These are phyloP conservation scores for Perca schrenkii DNA, from an alignment of 2,113 vertebrate genomes.

Conservation along the genomic window DNA sequence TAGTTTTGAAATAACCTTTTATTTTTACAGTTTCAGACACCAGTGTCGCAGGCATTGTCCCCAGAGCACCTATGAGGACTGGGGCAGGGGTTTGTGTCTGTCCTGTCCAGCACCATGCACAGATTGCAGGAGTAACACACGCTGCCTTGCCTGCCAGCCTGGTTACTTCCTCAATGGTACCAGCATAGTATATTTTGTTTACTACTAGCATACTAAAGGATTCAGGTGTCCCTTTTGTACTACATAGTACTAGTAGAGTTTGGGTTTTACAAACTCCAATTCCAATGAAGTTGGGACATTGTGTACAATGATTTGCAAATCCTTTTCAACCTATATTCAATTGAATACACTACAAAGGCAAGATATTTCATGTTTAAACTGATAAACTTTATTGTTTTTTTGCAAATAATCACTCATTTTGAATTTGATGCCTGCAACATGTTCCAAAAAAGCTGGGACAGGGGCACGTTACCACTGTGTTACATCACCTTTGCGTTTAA, in stretches of 20 bases:
- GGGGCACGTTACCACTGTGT: too few species aligned
- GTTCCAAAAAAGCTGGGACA: too few species aligned
- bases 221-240: not conserved
- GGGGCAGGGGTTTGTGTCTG: constrained; percentile 75
- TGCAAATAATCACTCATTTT: too few species aligned
- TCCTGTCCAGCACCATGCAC: constrained; percentile 80
- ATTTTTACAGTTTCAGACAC: constrained; percentile 79
- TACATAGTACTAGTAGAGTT: not conserved
- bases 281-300: too few species aligned
- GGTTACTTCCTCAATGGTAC: constrained; percentile 84
- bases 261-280: not conserved
- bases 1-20: constrained; percentile 21
- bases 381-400: too few species aligned
- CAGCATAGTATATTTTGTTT: constrained; percentile 1
- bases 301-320: too few species aligned
- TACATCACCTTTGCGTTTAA: too few species aligned
- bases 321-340: too few species aligned
- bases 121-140: constrained; percentile 81
- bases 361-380: too few species aligned
- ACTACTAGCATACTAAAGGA: not conserved
- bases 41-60: constrained; percentile 86
- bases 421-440: too few species aligned
- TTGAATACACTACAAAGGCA: too few species aligned
- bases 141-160: constrained; percentile 82
- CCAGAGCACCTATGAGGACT: constrained; percentile 82